Percentiles rank a stretch among this genome's conserved stretches.
These are phyloP conservation scores for Hydractinia symbiolongicarpus DNA, from an alignment of 30 jellyfish, hydroid and myxozoan species.

Conservation along the genomic window DNA sequence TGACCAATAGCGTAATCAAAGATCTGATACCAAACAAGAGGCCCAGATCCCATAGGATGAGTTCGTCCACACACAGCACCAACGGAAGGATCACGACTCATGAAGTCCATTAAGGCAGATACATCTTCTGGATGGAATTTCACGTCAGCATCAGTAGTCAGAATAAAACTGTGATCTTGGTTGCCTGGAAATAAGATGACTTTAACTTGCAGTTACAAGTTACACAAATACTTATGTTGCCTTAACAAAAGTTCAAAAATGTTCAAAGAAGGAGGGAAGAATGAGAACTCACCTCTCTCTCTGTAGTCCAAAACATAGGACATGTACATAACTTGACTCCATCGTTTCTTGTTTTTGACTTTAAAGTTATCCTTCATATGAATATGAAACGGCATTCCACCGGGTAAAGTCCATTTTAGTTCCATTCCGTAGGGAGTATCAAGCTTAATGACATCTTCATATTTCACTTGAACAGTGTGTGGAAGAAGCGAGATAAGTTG, in stretches of 20 bases:
- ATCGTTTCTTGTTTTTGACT: slow-evolving; percentile 82
- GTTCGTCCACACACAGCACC: slow-evolving; percentile 97
- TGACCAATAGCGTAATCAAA: slow-evolving; percentile 95
- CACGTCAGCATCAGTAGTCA: slow-evolving; percentile 86
- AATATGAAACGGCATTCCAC: slow-evolving; percentile 78
- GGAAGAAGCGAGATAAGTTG: slow-evolving; percentile 71
- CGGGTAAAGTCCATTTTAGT: slow-evolving; percentile 78
- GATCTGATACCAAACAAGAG: slow-evolving; percentile 85
- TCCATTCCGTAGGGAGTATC: slow-evolving; percentile 87
- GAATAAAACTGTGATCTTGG: slow-evolving; percentile 79
- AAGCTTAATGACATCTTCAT: slow-evolving; percentile 53
- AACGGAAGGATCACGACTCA: slow-evolving; percentile 90
- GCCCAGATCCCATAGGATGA: slow-evolving; percentile 93
- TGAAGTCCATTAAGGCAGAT: slow-evolving; percentile 71
- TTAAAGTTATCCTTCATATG: slow-evolving; percentile 81
- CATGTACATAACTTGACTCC: slow-evolving; percentile 97
- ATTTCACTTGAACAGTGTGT: slow-evolving; percentile 43
- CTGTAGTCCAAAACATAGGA: slow-evolving; percentile 79
- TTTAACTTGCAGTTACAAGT: neutral
- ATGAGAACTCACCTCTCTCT: slow-evolving; percentile 45
- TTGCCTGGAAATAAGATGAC: slow-evolving; percentile 19
- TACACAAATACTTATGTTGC: neutral
- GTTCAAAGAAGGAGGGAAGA: neutral
- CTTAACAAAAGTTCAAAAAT: neutral
- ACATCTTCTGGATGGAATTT: slow-evolving; percentile 64